These are phyloP conservation scores for Orientallactaga bullata DNA, from an alignment of 2,113 vertebrate species.

Conservation along the genomic window DNA sequence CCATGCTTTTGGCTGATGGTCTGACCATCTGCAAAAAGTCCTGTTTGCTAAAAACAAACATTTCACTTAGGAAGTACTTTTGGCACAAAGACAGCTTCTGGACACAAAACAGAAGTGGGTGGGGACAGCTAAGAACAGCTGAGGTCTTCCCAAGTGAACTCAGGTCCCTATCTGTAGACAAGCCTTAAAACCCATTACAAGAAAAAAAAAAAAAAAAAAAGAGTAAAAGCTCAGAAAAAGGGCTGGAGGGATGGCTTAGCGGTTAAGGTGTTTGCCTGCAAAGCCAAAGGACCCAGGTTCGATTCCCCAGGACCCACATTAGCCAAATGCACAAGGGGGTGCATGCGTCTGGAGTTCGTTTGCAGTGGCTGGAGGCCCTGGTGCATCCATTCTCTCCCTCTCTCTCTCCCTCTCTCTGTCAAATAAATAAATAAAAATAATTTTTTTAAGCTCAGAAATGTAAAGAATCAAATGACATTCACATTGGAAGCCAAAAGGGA, in stretches of 20 bases:
- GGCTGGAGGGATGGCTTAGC: no score
- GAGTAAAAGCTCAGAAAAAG: neutral
- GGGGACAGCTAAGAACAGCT: neutral
- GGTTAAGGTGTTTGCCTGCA: no score
- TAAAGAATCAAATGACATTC: neutral
- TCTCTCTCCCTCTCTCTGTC: no score
- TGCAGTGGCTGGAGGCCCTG: no score
- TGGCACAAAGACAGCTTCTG: neutral
- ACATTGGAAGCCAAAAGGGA: neutral
- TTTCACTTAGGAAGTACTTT: constrained; percentile 18
- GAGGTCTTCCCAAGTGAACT: neutral
- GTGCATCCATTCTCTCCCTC: no score
- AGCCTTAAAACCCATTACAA: neutral
- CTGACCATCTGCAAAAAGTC: neutral
- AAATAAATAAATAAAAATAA: no score
- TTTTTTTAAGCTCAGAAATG: no score
- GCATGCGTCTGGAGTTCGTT: no score
- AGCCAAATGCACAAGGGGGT: no score
- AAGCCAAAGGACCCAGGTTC: no score
- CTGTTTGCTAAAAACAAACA: neutral
- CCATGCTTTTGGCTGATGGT: neutral
- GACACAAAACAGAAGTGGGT: neutral
- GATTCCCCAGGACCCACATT: no score
- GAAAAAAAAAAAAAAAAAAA: neutral
- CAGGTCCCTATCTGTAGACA: neutral